phyloP scores from a whole-genome alignment of 2,797 vertebrate species.

The Paratrypauchen microcephalus region DNA sequence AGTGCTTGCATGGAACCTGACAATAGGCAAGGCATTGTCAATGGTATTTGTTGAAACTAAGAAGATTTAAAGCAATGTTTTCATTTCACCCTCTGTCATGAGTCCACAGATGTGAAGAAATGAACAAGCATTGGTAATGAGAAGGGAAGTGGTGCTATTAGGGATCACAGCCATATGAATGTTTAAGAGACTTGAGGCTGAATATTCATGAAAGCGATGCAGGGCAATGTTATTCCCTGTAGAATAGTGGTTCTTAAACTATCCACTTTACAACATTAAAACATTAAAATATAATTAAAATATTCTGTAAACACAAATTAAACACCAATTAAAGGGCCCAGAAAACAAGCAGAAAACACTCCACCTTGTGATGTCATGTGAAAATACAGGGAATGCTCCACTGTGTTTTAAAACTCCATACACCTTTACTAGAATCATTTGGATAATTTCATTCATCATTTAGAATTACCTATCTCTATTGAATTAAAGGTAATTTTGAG shows the following conservation, averaged over 20 bases:
- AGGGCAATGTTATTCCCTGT: background rate
- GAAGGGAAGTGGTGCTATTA: slow-evolving; percentile 14
- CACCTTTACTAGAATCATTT: too few species aligned
- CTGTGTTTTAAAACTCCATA: too few species aligned
- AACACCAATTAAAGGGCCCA: too few species aligned
- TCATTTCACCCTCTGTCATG: slow-evolving; percentile 22
- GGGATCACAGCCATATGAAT: slow-evolving; percentile 33
- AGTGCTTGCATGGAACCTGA: slow-evolving; percentile 12
- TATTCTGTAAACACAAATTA: too few species aligned
- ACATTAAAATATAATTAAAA: too few species aligned
- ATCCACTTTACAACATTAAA: background rate
- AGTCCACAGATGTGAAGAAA: slow-evolving; percentile 42
- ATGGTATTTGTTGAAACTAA: slow-evolving; percentile 31
- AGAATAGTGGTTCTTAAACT: background rate
- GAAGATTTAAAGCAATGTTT: slow-evolving; percentile 41
- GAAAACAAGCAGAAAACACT: too few species aligned
- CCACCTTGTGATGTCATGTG: too few species aligned
- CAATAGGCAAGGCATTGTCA: slow-evolving; percentile 16
- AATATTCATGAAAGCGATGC: slow-evolving; percentile 28
- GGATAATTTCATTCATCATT: too few species aligned
- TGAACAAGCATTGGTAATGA: slow-evolving; percentile 43
- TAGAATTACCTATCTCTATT: too few species aligned
- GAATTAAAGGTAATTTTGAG: too few species aligned
- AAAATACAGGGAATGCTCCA: too few species aligned
- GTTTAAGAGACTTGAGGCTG: slow-evolving; percentile 29